Evolutionary conservation across 1,140 invertebrate species (phyloP).

Genomic region (Bradysia coprophila): DNA sequence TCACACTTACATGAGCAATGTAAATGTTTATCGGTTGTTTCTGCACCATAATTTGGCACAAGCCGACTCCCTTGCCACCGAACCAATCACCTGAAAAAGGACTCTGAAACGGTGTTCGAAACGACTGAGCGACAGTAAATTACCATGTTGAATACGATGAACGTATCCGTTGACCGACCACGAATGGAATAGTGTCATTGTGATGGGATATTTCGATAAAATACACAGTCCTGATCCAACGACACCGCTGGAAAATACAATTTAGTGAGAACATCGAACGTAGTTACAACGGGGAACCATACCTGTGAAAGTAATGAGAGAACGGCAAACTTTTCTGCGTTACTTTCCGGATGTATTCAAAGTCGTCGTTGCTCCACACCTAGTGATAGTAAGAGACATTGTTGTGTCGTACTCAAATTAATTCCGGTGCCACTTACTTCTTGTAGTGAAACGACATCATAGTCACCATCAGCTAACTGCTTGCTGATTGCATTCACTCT

Average conservation of each 20-base stretch:
- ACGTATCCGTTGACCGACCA: conserved; percentile 94
- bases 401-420: too few species aligned
- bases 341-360: conserved; percentile 42
- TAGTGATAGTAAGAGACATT: too few species aligned
- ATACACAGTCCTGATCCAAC: conserved; percentile 83
- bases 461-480: conserved; percentile 41
- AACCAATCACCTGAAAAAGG: conserved; percentile 63
- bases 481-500: conserved; percentile 67
- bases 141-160: conserved; percentile 85
- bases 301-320: conserved; percentile 89
- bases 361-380: conserved; percentile 69
- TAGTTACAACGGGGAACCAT: conserved; percentile 6
- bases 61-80: conserved; percentile 87
- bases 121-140: background rate
- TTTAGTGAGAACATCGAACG: conserved; percentile 1
- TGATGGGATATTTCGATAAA: conserved; percentile 72
- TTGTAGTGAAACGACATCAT: conserved; percentile 83
- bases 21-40: conserved; percentile 64
- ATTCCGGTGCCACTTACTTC: conserved; percentile 66
- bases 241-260: conserved; percentile 51
- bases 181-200: conserved; percentile 75
- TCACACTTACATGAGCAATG: conserved; percentile 67
- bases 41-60: conserved; percentile 59
- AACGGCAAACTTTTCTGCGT: conserved; percentile 46
- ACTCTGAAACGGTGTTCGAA: background rate